Percentiles rank a stretch among this genome's conserved stretches.
Conservation (phyloP, 2,113 vertebrate species). For the Epinephelus cyanopodus region DNA sequence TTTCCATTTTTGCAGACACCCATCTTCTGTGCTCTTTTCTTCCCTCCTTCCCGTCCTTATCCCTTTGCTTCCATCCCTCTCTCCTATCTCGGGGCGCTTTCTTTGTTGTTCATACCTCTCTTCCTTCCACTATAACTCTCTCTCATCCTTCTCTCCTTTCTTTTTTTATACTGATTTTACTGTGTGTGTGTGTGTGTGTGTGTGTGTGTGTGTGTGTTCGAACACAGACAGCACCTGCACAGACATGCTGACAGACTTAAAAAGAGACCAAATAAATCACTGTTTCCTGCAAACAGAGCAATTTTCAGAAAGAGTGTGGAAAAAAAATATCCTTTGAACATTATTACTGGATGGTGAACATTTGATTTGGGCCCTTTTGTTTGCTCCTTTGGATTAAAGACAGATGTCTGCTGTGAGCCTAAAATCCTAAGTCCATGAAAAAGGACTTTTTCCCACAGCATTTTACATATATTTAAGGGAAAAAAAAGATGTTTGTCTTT, state of each 20-base stretch:
- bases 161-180: conserved; percentile 24
- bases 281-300: conserved; percentile 62
- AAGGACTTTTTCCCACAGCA: not conserved
- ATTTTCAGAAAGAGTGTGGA: conserved; percentile 36
- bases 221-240: conserved; percentile 62
- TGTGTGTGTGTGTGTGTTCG: conserved; percentile 33
- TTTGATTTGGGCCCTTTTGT: conserved; percentile 34
- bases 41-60: conserved; percentile 30
- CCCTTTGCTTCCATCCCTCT: conserved; percentile 30
- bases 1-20: conserved; percentile 71
- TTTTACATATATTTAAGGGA: not conserved
- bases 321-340: conserved; percentile 55
- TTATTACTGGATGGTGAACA: conserved; percentile 44
- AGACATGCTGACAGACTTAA: conserved; percentile 65
- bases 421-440: conserved; percentile 4
- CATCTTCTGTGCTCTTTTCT: conserved; percentile 57
- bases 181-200: conserved; percentile 11
- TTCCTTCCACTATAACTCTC: conserved; percentile 28
- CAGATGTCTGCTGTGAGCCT: conserved; percentile 32
- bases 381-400: conserved; percentile 41
- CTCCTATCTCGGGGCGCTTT: conserved; percentile 61
- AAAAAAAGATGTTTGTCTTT: not conserved
- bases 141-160: conserved; percentile 34
- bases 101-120: conserved; percentile 65
- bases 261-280: conserved; percentile 67